phyloP scores from a whole-genome alignment of 2,888 invertebrate species.

The Galeopsomyia nigrocyanea region DNA sequence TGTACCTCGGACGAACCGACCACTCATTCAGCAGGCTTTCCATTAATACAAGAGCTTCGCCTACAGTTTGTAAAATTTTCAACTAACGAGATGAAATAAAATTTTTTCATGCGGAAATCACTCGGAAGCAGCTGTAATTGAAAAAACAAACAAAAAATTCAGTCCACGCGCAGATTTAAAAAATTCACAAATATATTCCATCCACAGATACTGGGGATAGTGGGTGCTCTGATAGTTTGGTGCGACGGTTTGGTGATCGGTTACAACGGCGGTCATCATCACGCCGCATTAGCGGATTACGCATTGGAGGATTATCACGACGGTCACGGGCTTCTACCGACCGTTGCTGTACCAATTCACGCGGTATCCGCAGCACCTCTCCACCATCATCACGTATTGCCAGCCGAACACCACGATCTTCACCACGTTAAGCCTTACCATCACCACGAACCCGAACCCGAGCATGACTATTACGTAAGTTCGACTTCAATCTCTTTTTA shows the following conservation, averaged over 20 bases:
- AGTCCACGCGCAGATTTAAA: too few relatives aligned
- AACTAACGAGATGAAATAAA: too few relatives aligned
- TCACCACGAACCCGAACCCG: constrained; percentile 58
- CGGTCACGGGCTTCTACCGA: constrained; percentile 62
- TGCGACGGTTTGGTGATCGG: constrained; percentile 62
- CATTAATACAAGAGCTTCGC: too few relatives aligned
- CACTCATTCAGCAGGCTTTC: too few relatives aligned
- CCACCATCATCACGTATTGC: constrained; percentile 46
- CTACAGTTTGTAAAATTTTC: too few relatives aligned
- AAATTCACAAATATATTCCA: too few relatives aligned
- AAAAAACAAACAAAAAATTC: too few relatives aligned
- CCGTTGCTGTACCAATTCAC: constrained; percentile 64
- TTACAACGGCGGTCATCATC: constrained; percentile 60
- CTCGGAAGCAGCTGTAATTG: too few relatives aligned
- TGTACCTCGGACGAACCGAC: too few relatives aligned
- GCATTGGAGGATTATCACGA: constrained; percentile 62
- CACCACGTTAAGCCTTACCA: constrained; percentile 53
- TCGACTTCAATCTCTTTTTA: not conserved
- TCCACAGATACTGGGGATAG: constrained; percentile 56
- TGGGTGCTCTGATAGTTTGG: constrained; percentile 54
- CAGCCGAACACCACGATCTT: constrained; percentile 32
- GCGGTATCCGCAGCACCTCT: constrained; percentile 64
- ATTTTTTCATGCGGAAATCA: too few relatives aligned
- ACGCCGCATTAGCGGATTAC: constrained; percentile 61
- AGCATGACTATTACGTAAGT: constrained; percentile 66